Percentiles rank a stretch among this genome's conserved stretches.
phyloP scores from a whole-genome alignment of 2,888 invertebrate genomes.

The Hypolimnas misippus region DNA sequence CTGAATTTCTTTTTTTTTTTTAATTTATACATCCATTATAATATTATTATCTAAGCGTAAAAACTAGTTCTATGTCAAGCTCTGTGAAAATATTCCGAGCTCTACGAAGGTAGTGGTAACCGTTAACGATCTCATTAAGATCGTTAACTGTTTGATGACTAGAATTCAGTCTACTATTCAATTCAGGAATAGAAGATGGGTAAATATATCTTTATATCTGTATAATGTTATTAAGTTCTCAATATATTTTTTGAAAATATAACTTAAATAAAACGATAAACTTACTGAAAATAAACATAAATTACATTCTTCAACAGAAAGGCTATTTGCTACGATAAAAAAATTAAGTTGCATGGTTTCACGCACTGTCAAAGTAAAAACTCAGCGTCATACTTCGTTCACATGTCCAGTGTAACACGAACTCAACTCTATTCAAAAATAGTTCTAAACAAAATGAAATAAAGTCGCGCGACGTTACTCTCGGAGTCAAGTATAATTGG shows the following conservation, averaged over 20 bases:
- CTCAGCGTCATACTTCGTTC: constrained; percentile 36
- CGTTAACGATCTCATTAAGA: constrained; percentile 28
- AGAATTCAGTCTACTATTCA: constrained; percentile 27
- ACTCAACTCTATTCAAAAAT: constrained; percentile 34
- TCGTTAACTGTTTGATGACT: constrained; percentile 32
- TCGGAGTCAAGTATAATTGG: constrained; percentile 44
- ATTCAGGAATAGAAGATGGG: no score
- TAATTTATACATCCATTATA: no score
- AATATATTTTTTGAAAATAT: no score
- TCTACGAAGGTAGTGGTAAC: constrained; percentile 12
- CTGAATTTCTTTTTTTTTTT: no score
- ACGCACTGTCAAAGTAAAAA: constrained; percentile 40
- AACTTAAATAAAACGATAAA: no score
- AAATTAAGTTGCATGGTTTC: constrained; percentile 34
- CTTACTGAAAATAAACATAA: not conserved
- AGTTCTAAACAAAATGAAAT: constrained; percentile 39
- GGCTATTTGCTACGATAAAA: constrained; percentile 17
- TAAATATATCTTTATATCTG: not conserved
- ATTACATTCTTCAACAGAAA: not conserved
- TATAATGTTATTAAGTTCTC: not conserved
- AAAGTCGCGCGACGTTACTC: constrained; percentile 34
- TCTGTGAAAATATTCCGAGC: constrained; percentile 10
- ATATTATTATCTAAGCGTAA: no score
- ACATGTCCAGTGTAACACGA: constrained; percentile 43
- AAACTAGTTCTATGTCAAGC: not conserved